Conservation (phyloP, 2,888 invertebrate species). For the Ennomos fuscantarius region DNA sequence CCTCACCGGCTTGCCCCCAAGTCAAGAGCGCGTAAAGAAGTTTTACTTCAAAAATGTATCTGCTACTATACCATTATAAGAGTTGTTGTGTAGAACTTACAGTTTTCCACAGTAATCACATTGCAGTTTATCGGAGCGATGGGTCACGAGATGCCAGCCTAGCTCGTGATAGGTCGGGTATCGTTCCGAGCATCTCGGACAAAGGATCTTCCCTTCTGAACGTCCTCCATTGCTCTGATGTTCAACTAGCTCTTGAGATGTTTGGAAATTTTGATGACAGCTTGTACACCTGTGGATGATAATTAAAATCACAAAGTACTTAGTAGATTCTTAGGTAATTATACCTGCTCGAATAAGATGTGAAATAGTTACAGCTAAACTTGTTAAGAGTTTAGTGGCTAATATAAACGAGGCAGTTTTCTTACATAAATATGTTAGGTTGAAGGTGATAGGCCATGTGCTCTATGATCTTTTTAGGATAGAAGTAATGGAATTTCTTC, state of each 20-base stretch:
- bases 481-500: constrained; percentile 80
- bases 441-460: constrained; percentile 81
- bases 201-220: constrained; percentile 73
- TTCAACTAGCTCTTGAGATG: constrained; percentile 72
- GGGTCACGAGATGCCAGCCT: constrained; percentile 68
- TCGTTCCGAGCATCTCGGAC: constrained; percentile 72
- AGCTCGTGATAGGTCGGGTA: constrained; percentile 77
- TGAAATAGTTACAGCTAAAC: too few relatives aligned
- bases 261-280: constrained; percentile 77
- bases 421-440: constrained; percentile 79
- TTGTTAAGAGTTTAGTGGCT: too few relatives aligned
- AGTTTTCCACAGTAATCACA: constrained; percentile 79
- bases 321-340: too few relatives aligned
- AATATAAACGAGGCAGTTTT: neutral
- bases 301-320: neutral
- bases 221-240: constrained; percentile 76
- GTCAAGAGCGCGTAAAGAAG: too few relatives aligned
- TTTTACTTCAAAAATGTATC: too few relatives aligned
- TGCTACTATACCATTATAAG: too few relatives aligned
- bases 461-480: constrained; percentile 79
- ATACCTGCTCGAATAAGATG: too few relatives aligned
- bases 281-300: constrained; percentile 66
- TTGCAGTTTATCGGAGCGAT: constrained; percentile 68
- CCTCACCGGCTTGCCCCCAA: too few relatives aligned
- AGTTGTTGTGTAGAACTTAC: constrained; percentile 48